Conservation (phyloP, 2,888 invertebrate genomes). For the Exephanes ischioxanthus region DNA sequence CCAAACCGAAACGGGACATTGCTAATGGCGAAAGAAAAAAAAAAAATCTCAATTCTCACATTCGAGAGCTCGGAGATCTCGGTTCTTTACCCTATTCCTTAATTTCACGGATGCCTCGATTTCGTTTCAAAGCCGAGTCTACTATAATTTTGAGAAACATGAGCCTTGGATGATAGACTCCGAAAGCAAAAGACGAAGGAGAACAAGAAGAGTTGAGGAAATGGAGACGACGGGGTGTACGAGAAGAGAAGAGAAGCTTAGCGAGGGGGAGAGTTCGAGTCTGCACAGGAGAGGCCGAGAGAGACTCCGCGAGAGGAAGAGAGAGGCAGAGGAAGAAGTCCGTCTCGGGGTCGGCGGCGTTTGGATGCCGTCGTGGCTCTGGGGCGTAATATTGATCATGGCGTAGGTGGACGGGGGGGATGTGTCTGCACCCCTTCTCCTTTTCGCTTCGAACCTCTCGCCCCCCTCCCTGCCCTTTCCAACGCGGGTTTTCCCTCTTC, state of each 20-base stretch:
- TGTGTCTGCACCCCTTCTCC: conserved; percentile 82
- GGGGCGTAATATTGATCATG: conserved; percentile 84
- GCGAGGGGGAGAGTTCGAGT: conserved; percentile 55
- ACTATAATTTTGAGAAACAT: not conserved
- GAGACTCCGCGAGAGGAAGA: conserved; percentile 66
- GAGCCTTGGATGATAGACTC: not conserved
- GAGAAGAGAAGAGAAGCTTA: conserved; percentile 54
- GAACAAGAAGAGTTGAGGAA: conserved; percentile 12
- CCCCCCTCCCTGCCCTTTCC: conserved; percentile 47
- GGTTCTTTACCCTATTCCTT: no score
- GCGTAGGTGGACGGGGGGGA: conserved; percentile 77
- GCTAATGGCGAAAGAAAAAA: no score
- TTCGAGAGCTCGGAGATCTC: no score
- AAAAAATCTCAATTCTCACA: no score
- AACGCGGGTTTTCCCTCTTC: conserved; percentile 51
- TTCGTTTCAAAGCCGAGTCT: not conserved
- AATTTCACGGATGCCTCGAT: no score
- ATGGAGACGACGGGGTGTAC: conserved; percentile 30
- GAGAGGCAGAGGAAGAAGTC: conserved; percentile 80
- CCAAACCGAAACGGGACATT: no score
- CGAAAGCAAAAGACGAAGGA: not conserved
- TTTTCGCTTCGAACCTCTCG: conserved; percentile 69
- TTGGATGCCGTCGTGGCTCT: conserved; percentile 82
- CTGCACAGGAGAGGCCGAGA: conserved; percentile 50
- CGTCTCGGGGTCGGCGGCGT: conserved; percentile 81